Percentiles rank a stretch among this genome's conserved stretches.
Conservation (phyloP, 1,140 invertebrate species). For the Batillaria attramentaria region DNA sequence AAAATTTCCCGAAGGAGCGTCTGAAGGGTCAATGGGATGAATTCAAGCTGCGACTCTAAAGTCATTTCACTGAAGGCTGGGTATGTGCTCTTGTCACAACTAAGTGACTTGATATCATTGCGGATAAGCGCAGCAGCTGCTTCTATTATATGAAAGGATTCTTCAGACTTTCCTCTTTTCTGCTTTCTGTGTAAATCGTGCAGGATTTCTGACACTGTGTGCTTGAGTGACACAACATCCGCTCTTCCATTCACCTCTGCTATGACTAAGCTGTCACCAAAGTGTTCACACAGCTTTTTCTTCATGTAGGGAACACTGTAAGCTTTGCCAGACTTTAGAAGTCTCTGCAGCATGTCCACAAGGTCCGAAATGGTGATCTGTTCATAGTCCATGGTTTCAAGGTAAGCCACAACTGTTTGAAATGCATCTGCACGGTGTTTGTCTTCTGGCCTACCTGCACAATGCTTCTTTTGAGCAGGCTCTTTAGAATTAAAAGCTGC, state of each 20-base stretch:
- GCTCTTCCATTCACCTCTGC: too few species aligned
- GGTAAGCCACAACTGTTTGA: neutral
- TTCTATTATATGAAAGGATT: neutral
- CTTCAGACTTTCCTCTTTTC: neutral
- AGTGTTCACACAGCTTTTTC: neutral
- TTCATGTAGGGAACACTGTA: too few species aligned
- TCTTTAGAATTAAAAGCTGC: neutral
- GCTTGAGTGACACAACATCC: too few species aligned
- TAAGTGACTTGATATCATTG: neutral
- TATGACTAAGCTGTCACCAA: too few species aligned
- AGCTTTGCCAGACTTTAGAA: too few species aligned
- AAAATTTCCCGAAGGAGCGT: slow-evolving; percentile 22
- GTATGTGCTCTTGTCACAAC: neutral
- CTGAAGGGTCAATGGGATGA: too few species aligned
- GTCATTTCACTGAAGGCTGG: too few species aligned
- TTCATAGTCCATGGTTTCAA: neutral
- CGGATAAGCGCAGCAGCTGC: neutral
- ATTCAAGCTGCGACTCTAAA: too few species aligned
- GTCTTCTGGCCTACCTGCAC: neutral
- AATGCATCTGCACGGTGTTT: neutral
- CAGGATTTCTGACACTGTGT: neutral
- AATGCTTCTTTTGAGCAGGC: neutral
- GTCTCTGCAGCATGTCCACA: too few species aligned
- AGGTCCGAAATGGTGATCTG: too few species aligned
- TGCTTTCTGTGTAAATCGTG: neutral